These are phyloP conservation scores for Polymixis flavicincta DNA, from an alignment of 2,888 invertebrate genomes.

Conservation along the genomic window DNA sequence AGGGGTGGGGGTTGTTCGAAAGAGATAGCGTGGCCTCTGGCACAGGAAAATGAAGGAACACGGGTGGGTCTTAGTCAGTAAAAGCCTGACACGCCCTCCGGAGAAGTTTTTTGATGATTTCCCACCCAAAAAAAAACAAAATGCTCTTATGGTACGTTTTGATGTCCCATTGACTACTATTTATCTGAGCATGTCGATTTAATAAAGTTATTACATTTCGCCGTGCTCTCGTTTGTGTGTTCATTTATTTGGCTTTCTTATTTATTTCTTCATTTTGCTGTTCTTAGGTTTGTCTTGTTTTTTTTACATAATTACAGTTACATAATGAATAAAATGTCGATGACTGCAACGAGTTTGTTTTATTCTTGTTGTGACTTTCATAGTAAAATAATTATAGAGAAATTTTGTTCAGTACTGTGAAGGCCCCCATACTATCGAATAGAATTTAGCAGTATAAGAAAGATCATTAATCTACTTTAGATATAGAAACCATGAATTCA, in stretches of 20 bases:
- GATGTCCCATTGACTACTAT: not conserved
- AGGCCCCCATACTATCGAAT: not conserved
- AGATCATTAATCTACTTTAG: not conserved
- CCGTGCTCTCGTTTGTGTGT: not conserved
- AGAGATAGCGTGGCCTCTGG: too few relatives aligned
- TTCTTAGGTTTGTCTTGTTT: not conserved
- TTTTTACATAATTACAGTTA: not conserved
- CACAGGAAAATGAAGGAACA: too few relatives aligned
- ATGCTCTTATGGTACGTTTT: not conserved
- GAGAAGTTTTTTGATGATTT: too few relatives aligned
- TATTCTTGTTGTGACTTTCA: not conserved
- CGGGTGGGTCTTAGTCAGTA: too few relatives aligned
- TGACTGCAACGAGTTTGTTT: not conserved
- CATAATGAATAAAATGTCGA: not conserved
- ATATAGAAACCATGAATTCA: not conserved
- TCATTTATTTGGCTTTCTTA: not conserved
- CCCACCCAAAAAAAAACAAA: too few relatives aligned
- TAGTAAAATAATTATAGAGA: not conserved
- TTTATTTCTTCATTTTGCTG: not conserved
- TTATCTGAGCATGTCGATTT: not conserved
- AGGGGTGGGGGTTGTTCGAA: too few relatives aligned
- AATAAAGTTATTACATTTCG: not conserved
- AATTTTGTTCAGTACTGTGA: not conserved
- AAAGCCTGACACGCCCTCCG: too few relatives aligned
- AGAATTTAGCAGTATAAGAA: not conserved